Conservation (phyloP, 2,113 vertebrate species). For the Clarias gariepinus region DNA sequence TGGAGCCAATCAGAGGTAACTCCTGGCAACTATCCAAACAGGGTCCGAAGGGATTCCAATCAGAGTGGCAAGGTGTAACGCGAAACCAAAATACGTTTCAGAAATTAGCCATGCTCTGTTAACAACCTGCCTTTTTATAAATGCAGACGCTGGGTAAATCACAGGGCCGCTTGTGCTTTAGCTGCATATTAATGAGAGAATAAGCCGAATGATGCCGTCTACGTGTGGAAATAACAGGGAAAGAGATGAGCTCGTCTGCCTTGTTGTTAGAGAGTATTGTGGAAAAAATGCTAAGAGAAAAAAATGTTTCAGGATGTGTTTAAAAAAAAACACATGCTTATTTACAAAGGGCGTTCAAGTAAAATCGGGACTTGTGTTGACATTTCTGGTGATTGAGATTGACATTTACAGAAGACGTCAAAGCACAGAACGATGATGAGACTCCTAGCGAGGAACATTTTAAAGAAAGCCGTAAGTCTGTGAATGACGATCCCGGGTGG, state of each 20-base stretch:
- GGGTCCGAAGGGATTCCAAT: slow-evolving; percentile 55
- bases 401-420: too few relatives aligned
- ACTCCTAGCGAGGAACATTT: too few relatives aligned
- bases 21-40: slow-evolving; percentile 64
- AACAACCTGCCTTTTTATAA: slow-evolving; percentile 14
- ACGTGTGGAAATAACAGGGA: background rate
- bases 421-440: too few relatives aligned
- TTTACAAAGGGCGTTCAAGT: too few relatives aligned
- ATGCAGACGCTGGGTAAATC: slow-evolving; percentile 4
- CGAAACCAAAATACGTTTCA: slow-evolving; percentile 36
- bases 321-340: background rate
- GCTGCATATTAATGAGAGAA: slow-evolving; percentile 28
- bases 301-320: slow-evolving; percentile 57
- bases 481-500: too few relatives aligned
- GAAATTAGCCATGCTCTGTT: slow-evolving; percentile 37
- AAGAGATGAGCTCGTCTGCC: slow-evolving; percentile 60
- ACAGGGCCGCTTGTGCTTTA: slow-evolving; percentile 34
- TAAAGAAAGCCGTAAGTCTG: too few relatives aligned
- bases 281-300: slow-evolving; percentile 51
- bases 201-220: background rate
- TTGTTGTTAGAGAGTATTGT: slow-evolving; percentile 66
- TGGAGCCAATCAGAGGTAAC: slow-evolving; percentile 65
- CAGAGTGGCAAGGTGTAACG: slow-evolving; percentile 43
- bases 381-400: too few relatives aligned
- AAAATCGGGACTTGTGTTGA: too few relatives aligned